phyloP scores from a whole-genome alignment of 2,113 vertebrate species.

The Oncorhynchus gorbuscha region DNA sequence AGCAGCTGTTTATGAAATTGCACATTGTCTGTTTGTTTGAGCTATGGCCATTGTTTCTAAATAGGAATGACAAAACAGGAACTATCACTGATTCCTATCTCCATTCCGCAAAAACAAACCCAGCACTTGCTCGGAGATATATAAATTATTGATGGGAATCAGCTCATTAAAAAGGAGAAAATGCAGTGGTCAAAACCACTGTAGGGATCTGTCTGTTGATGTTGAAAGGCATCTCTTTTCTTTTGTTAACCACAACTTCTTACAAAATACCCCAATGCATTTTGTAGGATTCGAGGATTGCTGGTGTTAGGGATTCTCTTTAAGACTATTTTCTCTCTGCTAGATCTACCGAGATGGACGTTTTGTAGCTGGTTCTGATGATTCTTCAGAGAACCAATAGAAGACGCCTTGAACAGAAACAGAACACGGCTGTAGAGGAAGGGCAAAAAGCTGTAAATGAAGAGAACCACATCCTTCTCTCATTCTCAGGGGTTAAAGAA shows the following conservation, averaged over 20 bases:
- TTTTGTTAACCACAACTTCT: not conserved
- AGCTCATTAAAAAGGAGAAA: constrained; percentile 5
- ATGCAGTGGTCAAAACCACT: constrained; percentile 3
- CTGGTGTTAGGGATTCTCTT: not conserved
- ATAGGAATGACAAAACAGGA: constrained; percentile 35
- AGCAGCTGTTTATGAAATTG: constrained; percentile 24
- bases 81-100: constrained; percentile 15
- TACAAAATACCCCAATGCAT: not conserved
- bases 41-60: constrained; percentile 16
- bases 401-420: too few species aligned
- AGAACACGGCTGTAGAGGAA: too few species aligned
- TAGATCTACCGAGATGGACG: too few species aligned
- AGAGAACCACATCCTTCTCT: too few species aligned
- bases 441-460: too few species aligned
- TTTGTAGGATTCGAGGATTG: too few species aligned
- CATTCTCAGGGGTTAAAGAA: too few species aligned
- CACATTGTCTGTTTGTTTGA: constrained; percentile 29
- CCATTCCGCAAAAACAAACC: not conserved
- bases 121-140: not conserved
- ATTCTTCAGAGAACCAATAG: too few species aligned
- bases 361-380: too few species aligned
- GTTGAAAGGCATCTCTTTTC: not conserved
- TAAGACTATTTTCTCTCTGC: not conserved
- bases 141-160: constrained; percentile 14
- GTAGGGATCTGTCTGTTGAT: not conserved